A percentile compares a stretch with the other conserved stretches of the same genome.
Evolutionary conservation across 2,113 vertebrate species (phyloP).

Genomic region (Coptodon bakossiorum): DNA sequence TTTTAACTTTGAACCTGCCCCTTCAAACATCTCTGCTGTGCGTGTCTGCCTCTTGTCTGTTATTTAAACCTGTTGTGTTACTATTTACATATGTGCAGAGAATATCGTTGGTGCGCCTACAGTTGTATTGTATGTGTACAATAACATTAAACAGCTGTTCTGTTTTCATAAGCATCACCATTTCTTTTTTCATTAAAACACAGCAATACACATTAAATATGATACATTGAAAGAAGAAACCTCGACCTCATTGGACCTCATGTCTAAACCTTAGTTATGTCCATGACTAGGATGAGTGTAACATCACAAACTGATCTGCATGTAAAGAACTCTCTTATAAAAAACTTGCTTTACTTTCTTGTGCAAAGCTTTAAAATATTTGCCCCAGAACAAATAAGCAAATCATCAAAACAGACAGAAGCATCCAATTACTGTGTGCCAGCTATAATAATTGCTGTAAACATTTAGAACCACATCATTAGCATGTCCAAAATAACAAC

Average conservation of each 20-base stretch:
- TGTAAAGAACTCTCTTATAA: background rate
- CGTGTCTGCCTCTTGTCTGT: background rate
- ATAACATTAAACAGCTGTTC: background rate
- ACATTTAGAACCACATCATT: constrained; percentile 52
- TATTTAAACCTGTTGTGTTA: background rate
- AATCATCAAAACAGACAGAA: constrained; percentile 42
- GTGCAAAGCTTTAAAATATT: constrained; percentile 9
- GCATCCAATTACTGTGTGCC: constrained; percentile 27
- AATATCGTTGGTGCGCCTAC: background rate
- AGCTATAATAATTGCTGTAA: constrained; percentile 40
- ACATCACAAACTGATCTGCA: background rate
- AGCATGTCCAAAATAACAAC: constrained; percentile 50
- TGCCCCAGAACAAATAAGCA: constrained; percentile 10
- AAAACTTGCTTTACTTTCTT: background rate
- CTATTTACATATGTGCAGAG: background rate
- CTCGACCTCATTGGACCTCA: background rate
- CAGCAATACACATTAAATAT: background rate
- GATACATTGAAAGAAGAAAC: background rate
- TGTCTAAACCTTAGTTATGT: fast-evolving
- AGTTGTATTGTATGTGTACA: background rate
- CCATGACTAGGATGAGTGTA: background rate
- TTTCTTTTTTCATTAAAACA: background rate
- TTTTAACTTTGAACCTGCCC: background rate
- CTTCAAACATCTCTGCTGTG: background rate
- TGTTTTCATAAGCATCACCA: background rate